A percentile compares a stretch with the other conserved stretches of the same genome.
Evolutionary conservation across 1,140 invertebrate genomes (phyloP).

Genomic region (Galendromus occidentalis): DNA sequence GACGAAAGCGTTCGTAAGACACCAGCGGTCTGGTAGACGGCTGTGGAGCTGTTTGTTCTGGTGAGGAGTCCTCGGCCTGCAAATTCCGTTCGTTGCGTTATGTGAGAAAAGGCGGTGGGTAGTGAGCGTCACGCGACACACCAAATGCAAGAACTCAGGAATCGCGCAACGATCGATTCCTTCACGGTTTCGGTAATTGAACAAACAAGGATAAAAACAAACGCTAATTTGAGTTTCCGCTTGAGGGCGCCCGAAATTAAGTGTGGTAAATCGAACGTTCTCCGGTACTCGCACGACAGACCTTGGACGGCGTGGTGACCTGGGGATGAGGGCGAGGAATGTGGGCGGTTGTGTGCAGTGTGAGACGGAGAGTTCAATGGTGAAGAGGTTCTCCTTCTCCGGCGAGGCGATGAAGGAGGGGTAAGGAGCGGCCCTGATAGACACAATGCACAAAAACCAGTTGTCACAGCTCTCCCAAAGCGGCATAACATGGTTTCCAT

Average conservation of each 20-base stretch:
- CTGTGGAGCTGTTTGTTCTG: not conserved
- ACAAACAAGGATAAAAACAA: not conserved
- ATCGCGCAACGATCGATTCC: not conserved
- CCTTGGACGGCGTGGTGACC: not conserved
- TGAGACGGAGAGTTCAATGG: not conserved
- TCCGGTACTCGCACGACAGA: not conserved
- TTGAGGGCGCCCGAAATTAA: not conserved
- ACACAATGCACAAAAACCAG: not conserved
- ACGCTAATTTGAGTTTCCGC: not conserved
- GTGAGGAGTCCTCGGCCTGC: not conserved
- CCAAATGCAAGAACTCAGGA: not conserved
- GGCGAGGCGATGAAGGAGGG: constrained; percentile 10
- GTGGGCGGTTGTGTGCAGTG: not conserved
- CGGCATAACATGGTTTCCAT: not conserved
- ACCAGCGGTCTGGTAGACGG: not conserved
- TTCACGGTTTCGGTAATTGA: not conserved
- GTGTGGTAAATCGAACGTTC: not conserved
- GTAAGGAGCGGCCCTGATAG: not conserved
- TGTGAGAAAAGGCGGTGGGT: not conserved
- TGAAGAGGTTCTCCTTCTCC: constrained; percentile 8
- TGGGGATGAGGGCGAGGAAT: not conserved
- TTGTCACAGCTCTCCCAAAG: not conserved
- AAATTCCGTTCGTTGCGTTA: not conserved
- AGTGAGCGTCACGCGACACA: not conserved
- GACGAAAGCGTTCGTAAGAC: not conserved